Evolutionary conservation across 2,888 invertebrate genomes (phyloP).

Genomic region (Sturmia bella): DNA sequence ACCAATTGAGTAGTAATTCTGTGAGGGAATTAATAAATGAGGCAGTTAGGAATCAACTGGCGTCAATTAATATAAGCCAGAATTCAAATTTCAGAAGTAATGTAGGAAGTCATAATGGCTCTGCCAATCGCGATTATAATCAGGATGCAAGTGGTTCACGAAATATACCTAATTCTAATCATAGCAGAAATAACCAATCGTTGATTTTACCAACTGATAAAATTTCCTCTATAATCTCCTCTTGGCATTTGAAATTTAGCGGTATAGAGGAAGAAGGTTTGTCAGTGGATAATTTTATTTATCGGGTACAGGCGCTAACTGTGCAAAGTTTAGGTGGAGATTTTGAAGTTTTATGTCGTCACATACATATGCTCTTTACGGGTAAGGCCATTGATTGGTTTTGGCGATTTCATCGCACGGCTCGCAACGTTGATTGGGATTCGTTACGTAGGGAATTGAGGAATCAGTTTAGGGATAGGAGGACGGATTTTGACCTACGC

Average conservation of each 20-base stretch:
- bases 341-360: slow-evolving; percentile 10
- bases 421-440: background rate
- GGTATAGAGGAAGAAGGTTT: slow-evolving; percentile 25
- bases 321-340: slow-evolving; percentile 14
- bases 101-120: too few relatives aligned
- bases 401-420: background rate
- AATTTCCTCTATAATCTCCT: too few relatives aligned
- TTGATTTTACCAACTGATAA: slow-evolving; percentile 17
- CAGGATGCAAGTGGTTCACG: background rate
- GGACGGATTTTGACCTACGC: background rate
- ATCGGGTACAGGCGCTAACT: too few relatives aligned
- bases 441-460: background rate
- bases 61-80: background rate
- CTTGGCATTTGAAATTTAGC: slow-evolving; percentile 33
- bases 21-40: background rate
- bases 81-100: slow-evolving; percentile 1
- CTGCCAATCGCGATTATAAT: too few relatives aligned
- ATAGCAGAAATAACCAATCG: too few relatives aligned
- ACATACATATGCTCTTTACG: slow-evolving; percentile 3
- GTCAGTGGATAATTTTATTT: slow-evolving; percentile 38
- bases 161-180: too few relatives aligned
- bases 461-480: background rate
- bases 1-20: background rate
- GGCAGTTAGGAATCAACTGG: background rate
- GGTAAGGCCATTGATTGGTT: background rate